Evolutionary conservation across 2,113 vertebrate genomes (phyloP).

Genomic region (Phalacrocorax carbo): DNA sequence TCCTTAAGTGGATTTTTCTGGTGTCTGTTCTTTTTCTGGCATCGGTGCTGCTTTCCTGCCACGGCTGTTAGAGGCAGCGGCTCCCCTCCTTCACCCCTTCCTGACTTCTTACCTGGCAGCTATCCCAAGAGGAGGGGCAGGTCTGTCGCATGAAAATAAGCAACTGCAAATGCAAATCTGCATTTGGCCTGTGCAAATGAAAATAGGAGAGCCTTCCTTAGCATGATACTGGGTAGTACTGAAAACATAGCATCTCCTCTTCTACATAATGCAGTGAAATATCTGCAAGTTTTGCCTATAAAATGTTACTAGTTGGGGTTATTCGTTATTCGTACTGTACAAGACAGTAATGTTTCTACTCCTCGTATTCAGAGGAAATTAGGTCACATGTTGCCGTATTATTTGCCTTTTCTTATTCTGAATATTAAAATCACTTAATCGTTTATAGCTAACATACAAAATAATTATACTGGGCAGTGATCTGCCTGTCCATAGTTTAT

Average conservation of each 20-base stretch:
- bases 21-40: background rate
- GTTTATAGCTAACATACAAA: no score
- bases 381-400: background rate
- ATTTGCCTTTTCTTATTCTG: background rate
- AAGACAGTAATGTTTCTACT: background rate
- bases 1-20: background rate
- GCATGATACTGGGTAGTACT: background rate
- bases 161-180: slow-evolving; percentile 11
- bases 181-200: background rate
- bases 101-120: background rate
- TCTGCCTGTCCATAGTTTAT: background rate
- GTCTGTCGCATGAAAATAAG: background rate
- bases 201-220: background rate
- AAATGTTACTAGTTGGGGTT: background rate
- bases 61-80: background rate
- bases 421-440: background rate
- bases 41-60: background rate
- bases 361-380: background rate
- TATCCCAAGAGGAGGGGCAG: background rate
- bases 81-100: background rate
- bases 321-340: background rate
- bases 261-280: no score
- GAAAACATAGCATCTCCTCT: background rate
- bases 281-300: background rate
- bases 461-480: background rate